Evolutionary conservation across 2,113 vertebrate genomes (phyloP), one percentile per base, ranked within the genome.

Genomic region (Electrona antarctica): DNA sequence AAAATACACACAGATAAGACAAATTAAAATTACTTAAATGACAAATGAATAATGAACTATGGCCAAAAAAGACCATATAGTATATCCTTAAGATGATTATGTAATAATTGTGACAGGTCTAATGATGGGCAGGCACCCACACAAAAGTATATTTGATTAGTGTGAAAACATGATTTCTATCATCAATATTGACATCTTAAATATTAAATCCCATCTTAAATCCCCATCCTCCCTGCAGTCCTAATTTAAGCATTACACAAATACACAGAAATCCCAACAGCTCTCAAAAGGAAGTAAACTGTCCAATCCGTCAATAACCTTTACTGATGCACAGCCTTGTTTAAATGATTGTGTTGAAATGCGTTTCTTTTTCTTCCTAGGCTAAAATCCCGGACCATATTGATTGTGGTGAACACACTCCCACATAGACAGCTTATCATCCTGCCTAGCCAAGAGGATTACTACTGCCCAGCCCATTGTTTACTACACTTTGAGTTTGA

Each of bases 291-390:
- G 4, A 33, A 33, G 29, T 33, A 41, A 55, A 33, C 8, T 11
- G 28, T 10, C 57, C 11, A 6, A 7, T 54, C n/a, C n/a, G 12
- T 54, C 52, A 54, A n/a, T 68, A 45, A 11, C 57, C 71, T 59
- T 58, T 45, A 63, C 56, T 59, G 68, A 62, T 62, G 8, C 51
- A 62, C 2, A 1, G n/a, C 14, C 46, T 69, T 58, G 49, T 41
- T 71, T 71, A 47, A 60, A 29, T 56, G 62, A 49, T 59, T 21
- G 58, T 10, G 55, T 77, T 77, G 9, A 65, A 77, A 59, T 5
- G 14, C 28, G 9, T 9, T n/a, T 8, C 5, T 60, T 51, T 66
- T 46, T 45, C 41, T 45, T 41, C 12, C 52, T 13, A 28, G 28
- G 41, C 15, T n/a, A 45, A 3, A 4, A 48, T 51, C 13, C 14